Conservation (phyloP, 2,797 vertebrate genomes). For the Lateolabrax maculatus region DNA sequence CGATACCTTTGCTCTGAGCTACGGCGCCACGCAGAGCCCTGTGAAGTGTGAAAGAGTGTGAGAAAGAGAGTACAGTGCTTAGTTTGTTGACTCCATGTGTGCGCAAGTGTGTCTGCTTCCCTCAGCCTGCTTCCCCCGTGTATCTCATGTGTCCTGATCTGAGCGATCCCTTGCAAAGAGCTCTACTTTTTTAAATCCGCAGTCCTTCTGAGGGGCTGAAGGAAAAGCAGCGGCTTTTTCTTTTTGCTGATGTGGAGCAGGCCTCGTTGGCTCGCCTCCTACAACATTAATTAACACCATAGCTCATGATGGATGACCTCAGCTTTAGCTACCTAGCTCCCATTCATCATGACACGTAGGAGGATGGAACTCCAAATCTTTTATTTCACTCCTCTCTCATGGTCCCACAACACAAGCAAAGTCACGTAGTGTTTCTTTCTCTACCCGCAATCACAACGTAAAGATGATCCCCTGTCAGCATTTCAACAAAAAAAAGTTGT, state of each 20-base stretch:
- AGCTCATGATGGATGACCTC: slow-evolving; percentile 84
- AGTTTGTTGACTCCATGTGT: background rate
- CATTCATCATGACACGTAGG: slow-evolving; percentile 85
- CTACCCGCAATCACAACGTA: slow-evolving; percentile 30
- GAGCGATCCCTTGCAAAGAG: slow-evolving; percentile 40
- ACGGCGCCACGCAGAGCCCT: slow-evolving; percentile 10
- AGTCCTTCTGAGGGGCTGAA: slow-evolving; percentile 44
- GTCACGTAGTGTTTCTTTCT: slow-evolving; percentile 9
- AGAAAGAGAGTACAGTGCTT: background rate
- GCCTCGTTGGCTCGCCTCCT: slow-evolving; percentile 77
- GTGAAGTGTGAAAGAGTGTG: background rate
- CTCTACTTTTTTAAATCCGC: slow-evolving; percentile 50
- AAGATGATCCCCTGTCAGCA: slow-evolving; percentile 55
- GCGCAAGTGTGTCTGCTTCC: background rate
- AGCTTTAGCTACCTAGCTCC: slow-evolving; percentile 75
- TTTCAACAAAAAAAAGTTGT: slow-evolving; percentile 24
- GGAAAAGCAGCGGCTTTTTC: slow-evolving; percentile 61
- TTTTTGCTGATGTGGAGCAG: slow-evolving; percentile 84
- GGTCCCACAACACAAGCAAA: slow-evolving; percentile 49
- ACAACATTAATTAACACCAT: slow-evolving; percentile 87
- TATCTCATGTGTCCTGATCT: slow-evolving; percentile 36
- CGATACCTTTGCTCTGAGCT: slow-evolving; percentile 26
- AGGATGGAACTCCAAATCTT: slow-evolving; percentile 72
- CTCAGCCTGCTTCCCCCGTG: background rate
- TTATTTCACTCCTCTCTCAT: slow-evolving; percentile 57